Evolutionary conservation across 2,113 vertebrate species (phyloP).

Genomic region (Takifugu flavidus): DNA sequence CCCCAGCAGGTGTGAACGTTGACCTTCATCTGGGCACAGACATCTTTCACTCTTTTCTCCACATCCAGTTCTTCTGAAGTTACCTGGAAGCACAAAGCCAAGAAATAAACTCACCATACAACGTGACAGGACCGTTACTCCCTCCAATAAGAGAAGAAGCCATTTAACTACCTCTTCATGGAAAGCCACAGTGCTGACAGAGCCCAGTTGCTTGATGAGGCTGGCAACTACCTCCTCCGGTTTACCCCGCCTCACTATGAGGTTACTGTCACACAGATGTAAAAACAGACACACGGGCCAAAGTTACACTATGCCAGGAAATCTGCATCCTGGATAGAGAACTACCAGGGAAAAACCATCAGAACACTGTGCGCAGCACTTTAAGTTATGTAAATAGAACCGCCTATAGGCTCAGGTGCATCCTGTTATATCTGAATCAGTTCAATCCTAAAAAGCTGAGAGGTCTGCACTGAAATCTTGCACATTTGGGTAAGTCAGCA

Average conservation of each 20-base stretch:
- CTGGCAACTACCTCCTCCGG: conserved; percentile 77
- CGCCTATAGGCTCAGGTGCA: conserved; percentile 40
- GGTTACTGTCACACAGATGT: conserved; percentile 64
- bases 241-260: conserved; percentile 78
- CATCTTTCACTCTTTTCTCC: conserved; percentile 71
- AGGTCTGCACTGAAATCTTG: neutral
- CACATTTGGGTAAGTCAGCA: neutral
- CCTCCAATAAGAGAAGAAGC: neutral
- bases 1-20: conserved; percentile 79
- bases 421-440: conserved; percentile 21
- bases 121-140: neutral
- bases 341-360: conserved; percentile 18
- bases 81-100: conserved; percentile 56
- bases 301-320: conserved; percentile 26
- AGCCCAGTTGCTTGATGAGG: conserved; percentile 76
- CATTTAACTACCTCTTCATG: conserved; percentile 77
- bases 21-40: conserved; percentile 73
- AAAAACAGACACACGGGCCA: conserved; percentile 17
- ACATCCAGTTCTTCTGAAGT: conserved; percentile 77
- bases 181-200: conserved; percentile 75
- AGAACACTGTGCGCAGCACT: conserved; percentile 28
- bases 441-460: conserved; percentile 27
- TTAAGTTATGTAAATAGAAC: conserved; percentile 40
- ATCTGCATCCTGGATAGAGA: conserved; percentile 62
- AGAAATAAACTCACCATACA: neutral